Conservation (phyloP, 2,888 invertebrate genomes). For the Platycnemis pennipes region DNA sequence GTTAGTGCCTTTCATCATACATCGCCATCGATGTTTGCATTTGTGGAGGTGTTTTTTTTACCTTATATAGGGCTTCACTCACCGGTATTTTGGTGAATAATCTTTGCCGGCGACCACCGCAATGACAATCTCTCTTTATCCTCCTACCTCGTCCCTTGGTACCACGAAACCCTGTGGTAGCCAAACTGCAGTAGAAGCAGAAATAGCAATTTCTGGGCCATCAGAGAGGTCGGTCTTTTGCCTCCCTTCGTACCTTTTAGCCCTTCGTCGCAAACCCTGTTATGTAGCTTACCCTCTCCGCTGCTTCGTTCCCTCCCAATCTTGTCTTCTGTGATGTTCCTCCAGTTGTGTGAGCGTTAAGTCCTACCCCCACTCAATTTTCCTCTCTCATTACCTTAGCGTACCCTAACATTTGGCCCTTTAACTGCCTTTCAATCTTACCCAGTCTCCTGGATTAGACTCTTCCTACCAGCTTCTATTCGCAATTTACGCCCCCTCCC, state of each 20-base stretch:
- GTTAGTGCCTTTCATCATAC: too few species aligned
- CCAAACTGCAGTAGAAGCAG: background rate
- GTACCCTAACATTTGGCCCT: background rate
- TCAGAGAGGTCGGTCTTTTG: background rate
- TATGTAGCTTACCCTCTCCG: background rate
- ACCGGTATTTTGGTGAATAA: too few species aligned
- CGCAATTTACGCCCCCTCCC: background rate
- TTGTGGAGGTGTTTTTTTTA: too few species aligned
- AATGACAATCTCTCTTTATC: background rate
- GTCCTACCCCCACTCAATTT: background rate
- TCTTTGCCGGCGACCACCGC: background rate
- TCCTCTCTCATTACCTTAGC: background rate
- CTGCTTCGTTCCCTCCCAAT: background rate
- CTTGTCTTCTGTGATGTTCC: background rate
- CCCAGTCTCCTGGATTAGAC: background rate
- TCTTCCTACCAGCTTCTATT: background rate
- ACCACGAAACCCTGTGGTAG: background rate
- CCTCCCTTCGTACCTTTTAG: background rate
- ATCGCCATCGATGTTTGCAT: too few species aligned
- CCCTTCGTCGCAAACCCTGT: background rate
- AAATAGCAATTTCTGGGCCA: background rate
- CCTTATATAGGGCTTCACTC: too few species aligned
- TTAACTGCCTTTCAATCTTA: constrained; percentile 11
- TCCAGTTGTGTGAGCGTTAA: background rate
- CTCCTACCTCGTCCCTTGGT: background rate